These are phyloP conservation scores for Baronia brevicornis DNA, from an alignment of 2,888 invertebrate genomes.

Conservation along the genomic window DNA sequence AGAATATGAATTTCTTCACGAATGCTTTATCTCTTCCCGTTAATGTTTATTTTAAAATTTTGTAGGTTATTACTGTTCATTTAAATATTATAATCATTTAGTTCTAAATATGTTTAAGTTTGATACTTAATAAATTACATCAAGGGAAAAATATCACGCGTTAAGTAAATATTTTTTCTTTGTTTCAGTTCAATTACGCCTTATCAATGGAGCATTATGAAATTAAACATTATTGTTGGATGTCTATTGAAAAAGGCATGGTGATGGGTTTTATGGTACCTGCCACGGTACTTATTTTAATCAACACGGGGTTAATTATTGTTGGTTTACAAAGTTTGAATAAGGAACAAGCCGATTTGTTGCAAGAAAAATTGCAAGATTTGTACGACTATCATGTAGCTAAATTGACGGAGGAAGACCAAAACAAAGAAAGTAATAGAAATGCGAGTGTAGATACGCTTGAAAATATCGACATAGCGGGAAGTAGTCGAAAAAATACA, in stretches of 20 bases:
- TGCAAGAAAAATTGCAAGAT: slow-evolving; percentile 62
- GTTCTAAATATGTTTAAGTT: background rate
- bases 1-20: too few relatives aligned
- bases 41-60: too few relatives aligned
- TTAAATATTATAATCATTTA: too few relatives aligned
- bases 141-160: too few relatives aligned
- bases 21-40: too few relatives aligned
- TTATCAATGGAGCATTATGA: slow-evolving; percentile 83
- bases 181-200: slow-evolving; percentile 77
- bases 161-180: slow-evolving; percentile 7
- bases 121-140: too few relatives aligned
- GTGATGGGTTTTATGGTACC: slow-evolving; percentile 85
- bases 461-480: slow-evolving; percentile 52
- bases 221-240: slow-evolving; percentile 83
- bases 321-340: slow-evolving; percentile 69
- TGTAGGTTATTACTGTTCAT: too few relatives aligned
- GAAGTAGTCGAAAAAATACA: slow-evolving; percentile 60
- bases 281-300: slow-evolving; percentile 79
- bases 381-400: slow-evolving; percentile 58
- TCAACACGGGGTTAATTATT: slow-evolving; percentile 77
- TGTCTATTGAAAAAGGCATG: slow-evolving; percentile 86
- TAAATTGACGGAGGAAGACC: slow-evolving; percentile 54
- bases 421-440: slow-evolving; percentile 36
- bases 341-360: slow-evolving; percentile 59
- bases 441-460: slow-evolving; percentile 53